Base-by-base conservation (phyloP, 2,797 vertebrate genomes). In the Molossus molossus region DNA sequence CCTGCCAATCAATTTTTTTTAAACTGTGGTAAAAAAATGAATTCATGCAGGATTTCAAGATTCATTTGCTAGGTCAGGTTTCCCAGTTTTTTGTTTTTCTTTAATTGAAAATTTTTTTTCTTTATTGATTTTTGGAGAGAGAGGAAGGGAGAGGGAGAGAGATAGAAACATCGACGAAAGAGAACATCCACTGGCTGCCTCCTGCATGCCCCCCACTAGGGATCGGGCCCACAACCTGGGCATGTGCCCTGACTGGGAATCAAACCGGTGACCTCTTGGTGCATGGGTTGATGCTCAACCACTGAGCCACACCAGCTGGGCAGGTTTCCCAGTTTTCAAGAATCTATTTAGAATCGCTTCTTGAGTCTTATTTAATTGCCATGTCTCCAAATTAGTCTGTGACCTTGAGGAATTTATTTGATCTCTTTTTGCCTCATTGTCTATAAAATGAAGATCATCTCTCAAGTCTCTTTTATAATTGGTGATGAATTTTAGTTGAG, bases 331-430 rank as follows among this genome's bases (percentile, higher is more conserved):
- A 29, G 27, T 95, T 94, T 81, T 70, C 12, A 69, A 90, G 40
- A 92, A 64, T 95, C 15, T 84, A 21, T 93, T 96, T 86, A 87
- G 29, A 95, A 58, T 75, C 23, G 48, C 2, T 77, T 50, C 12
- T 93, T 82, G 29, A 65, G 72, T 90, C 33, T 81, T 67, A 60
- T 27, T 97, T 96, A 84, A 82, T 82, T 96, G 45, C 33, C 69
- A 0, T 50, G 12, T 90, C 64, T 91, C 88, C 37, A 86, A 73
- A 91, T 92, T 93, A 93, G 20, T 82, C 11, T 60, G 33, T 88
- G 77, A 82, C 40, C 57, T 89, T 50, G 64, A 88, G 37, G 62
- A 88, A 91, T 10, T 89, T 9, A 73, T 87, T 97, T 82, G 80
- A 83, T 87, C 18, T 96, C 60, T 62, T 20, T 21, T 23, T 33